Conservation (phyloP, 2,113 vertebrate species). For the Circaetus cinerascens region DNA sequence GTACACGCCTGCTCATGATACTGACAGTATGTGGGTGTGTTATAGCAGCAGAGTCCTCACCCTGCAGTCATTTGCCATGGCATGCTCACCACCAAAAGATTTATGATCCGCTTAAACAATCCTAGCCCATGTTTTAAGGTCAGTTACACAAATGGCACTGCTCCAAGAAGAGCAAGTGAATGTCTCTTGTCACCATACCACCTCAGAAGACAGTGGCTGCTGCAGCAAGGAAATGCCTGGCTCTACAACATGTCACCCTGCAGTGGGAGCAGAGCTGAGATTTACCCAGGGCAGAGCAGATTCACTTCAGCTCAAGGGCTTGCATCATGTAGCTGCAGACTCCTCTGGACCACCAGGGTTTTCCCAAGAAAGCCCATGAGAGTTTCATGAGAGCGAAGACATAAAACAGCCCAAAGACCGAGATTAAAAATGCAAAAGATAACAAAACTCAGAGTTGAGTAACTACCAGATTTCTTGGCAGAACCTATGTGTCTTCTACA, state of each 20-base stretch:
- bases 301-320: neutral
- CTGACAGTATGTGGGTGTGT: neutral
- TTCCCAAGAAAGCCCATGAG: neutral
- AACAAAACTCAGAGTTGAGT: neutral
- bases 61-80: accelerated
- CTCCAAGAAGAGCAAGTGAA: neutral
- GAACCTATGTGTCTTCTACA: neutral
- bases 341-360: neutral
- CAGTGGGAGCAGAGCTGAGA: neutral
- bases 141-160: neutral
- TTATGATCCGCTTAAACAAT: neutral
- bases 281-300: neutral
- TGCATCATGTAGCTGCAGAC: neutral
- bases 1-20: neutral
- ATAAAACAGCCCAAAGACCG: neutral
- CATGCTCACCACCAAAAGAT: neutral
- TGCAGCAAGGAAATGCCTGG: neutral
- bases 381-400: neutral
- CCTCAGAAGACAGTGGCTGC: accelerated
- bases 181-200: neutral
- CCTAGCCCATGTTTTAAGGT: neutral
- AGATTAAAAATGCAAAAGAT: neutral
- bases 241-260: neutral
- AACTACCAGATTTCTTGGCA: neutral
- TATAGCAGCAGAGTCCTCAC: neutral